Conservation (phyloP, 2,113 vertebrate species). For the Lampris incognitus region DNA sequence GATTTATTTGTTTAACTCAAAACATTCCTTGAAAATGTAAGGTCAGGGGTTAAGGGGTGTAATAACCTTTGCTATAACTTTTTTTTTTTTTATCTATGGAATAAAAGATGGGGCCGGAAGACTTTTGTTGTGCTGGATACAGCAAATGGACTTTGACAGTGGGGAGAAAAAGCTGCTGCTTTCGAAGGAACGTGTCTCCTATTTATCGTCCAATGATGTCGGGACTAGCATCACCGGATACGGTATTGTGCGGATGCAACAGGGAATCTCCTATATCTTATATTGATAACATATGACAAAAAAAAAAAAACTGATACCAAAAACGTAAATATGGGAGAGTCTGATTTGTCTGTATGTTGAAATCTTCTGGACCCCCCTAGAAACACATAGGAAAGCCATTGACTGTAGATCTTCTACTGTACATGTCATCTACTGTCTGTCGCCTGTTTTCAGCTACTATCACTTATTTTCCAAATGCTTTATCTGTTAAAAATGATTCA, state of each 20-base stretch:
- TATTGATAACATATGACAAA: constrained; percentile 8
- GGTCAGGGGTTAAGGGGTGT: constrained; percentile 34
- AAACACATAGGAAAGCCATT: constrained; percentile 82
- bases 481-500: constrained; percentile 83
- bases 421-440: constrained; percentile 77
- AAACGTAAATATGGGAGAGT: constrained; percentile 67
- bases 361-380: constrained; percentile 61
- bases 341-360: constrained; percentile 67
- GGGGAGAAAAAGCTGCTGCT: constrained; percentile 66
- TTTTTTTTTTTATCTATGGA: constrained; percentile 38
- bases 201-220: constrained; percentile 50
- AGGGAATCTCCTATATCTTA: constrained; percentile 29
- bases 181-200: constrained; percentile 63
- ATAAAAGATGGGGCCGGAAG: constrained; percentile 47
- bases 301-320: constrained; percentile 69
- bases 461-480: constrained; percentile 82
- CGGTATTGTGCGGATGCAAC: constrained; percentile 30
- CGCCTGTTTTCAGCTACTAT: constrained; percentile 70
- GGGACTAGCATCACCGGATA: constrained; percentile 35
- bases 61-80: constrained; percentile 23
- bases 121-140: constrained; percentile 73
- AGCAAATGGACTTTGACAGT: constrained; percentile 66
- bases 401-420: constrained; percentile 80
- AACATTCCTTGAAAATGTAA: constrained; percentile 76
- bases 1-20: constrained; percentile 72